Base-by-base conservation (phyloP, 1,140 invertebrate species). In the Thaumatotibia leucotreta region DNA sequence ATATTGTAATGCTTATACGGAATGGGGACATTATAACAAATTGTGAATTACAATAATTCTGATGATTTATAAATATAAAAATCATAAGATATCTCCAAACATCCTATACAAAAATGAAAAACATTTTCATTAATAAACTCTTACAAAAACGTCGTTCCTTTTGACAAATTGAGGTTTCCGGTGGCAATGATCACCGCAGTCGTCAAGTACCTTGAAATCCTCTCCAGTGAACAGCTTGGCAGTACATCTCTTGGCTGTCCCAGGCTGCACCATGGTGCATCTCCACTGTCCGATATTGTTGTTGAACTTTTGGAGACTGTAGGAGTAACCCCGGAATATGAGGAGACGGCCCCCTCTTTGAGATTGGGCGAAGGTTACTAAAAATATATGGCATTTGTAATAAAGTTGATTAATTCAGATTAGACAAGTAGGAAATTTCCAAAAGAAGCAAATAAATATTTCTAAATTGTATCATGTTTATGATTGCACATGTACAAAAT, bases 331-430 rank as follows among this genome's bases (percentile, higher is more conserved):
- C 2, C 77, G 61, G 72, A 65, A 81, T 29, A 85, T 35, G 6
- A 85, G 70, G 6, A 85, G 74, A 10, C 73, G 72, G 0, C 77
- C 76, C 0, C 83, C 83, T 73, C 81, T 77, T 67, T 83, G 81
- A 1, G 83, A 85, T 61, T 67, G 27, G 5, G 76, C 76, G 68
- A 85, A 86, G 10, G 64, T 61, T 33, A 86, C 83, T 86, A 76
- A 69, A 85, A 84, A 65, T 33, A 45, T 58, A 22, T 31, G 9
- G 6, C 9, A 17, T 23, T 61, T 17, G n/a, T 64, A 8, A 61
- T 63, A 54, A 39, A n/a, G 32, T 39, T 35, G 58, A 11, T 62
- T 33, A 20, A 17, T 14, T 54, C 22, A 39, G n/a, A n/a, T n/a
- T n/a, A n/a, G n/a, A n/a, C n/a, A n/a, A n/a, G n/a, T n/a, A n/a